Evolutionary conservation across 2,888 invertebrate genomes (phyloP), one percentile per base, ranked within the genome.

Genomic region (Ormia ochracea): DNA sequence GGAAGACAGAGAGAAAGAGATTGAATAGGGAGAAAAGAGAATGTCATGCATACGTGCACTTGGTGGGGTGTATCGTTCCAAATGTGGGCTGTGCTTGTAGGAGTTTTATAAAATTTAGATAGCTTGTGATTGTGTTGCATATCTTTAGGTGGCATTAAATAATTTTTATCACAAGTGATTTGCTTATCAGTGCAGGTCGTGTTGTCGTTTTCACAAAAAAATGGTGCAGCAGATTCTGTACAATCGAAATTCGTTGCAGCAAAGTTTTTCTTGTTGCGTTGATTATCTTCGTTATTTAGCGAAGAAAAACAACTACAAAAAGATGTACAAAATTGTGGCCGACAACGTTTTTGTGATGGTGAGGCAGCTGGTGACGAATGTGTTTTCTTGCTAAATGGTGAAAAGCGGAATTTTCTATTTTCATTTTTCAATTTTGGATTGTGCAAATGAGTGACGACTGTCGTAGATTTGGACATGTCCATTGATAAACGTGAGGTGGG

Each of bases 31-130:
- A 41, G 56, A 19, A 56, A 70, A 76, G 50, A 68, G 48, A 83
- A 83, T 81, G 79, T 81, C 87, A 89, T 89, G 89, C 89, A 88
- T 89, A 89, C 89, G 87, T 89, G 89, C 88, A 88, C 86, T 87
- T 87, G 86, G 41, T 77, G 65, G 19, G 79, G 87, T 84, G 81
- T 38, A 72, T 80, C 63, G 31, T 83, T 86, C 87, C 89, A 88
- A 85, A 85, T 86, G 73, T 69, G 78, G 43, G 54, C 56, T 72
- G 80, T 76, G 72, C 66, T 66, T 54, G 86, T 85, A 82, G 82
- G 81, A 69, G 81, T 83, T 65, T 36, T 73, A 50, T 81, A 65
- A 19, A 48, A 66, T 61, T 65, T 66, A 19, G 48, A 14, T 33
- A 72, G 38, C 17, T 75, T 58, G 43, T 48, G 56, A 58, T 45